Base-by-base conservation (phyloP, 2,797 vertebrate species). In the Antennarius maculatus region DNA sequence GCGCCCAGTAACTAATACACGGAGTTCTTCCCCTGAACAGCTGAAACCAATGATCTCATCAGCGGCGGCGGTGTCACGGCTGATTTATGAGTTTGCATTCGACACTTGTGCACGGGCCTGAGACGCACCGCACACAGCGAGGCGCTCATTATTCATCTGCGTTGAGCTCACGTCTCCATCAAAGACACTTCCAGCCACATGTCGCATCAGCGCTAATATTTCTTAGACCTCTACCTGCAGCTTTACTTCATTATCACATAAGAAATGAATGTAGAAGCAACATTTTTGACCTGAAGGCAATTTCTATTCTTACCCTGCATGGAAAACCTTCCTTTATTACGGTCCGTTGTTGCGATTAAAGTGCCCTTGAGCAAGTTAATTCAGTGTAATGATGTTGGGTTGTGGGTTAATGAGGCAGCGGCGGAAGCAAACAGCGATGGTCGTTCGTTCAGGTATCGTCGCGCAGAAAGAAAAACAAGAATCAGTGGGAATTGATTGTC, bases 21-120 rank as follows among this genome's bases (percentile, higher is more conserved):
- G 45, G 58, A 43, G 51, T 59, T 5, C 68, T 60, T 73, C 55
- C 41, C 37, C 52, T 9, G 76, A 79, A 77, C 85, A 88, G 81
- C 84, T 87, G 86, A 87, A 88, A 88, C 73, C 82, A 83, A 90
- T 89, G 84, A 83, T 81, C 70, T 79, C 79, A 86, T 85, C 84
- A 85, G 69, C 80, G 64, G 71, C 72, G 66, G 54, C 53, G 50
- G 65, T 84, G 85, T 82, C 72, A 70, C 1, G 45, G 68, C 75
- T 86, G 81, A 88, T 86, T 89, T 88, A 87, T 78, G 74, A 62
- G 76, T 72, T 54, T 51, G 63, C 46, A 28, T 79, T 79, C 73
- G 75, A 77, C 68, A 77, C 63, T 67, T 63, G 55, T 54, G 43
- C 60, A 46, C 66, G 17, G 66, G 67, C 62, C 69, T 49, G 79